phyloP scores from a whole-genome alignment of 2,113 vertebrate genomes.

The Scalopus aquaticus region DNA sequence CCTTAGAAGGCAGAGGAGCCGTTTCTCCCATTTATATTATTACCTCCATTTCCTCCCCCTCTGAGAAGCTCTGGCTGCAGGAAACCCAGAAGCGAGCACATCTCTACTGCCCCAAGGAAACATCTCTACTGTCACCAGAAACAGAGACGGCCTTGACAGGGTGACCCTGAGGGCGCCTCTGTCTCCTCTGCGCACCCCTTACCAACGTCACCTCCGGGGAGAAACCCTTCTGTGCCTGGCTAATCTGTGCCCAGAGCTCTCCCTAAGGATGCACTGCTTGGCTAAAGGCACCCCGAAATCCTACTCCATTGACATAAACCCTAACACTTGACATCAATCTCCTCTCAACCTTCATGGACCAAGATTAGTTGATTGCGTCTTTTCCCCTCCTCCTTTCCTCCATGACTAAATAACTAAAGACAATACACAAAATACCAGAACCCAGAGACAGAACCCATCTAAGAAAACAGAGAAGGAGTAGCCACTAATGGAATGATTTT shows the following conservation, averaged over 20 bases:
- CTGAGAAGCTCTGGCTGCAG: neutral
- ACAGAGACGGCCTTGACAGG: neutral
- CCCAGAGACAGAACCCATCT: neutral
- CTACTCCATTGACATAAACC: too few species aligned
- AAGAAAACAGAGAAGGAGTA: neutral
- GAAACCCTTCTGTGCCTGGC: neutral
- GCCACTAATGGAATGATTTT: neutral
- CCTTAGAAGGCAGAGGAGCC: neutral
- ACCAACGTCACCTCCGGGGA: rapidly evolving
- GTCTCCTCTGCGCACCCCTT: neutral
- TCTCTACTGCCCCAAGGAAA: neutral
- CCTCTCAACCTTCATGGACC: neutral
- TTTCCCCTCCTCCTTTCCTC: neutral
- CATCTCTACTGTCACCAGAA: neutral
- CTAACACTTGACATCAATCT: neutral
- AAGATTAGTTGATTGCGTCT: too few species aligned
- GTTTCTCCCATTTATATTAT: neutral
- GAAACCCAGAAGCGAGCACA: neutral
- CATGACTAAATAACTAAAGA: neutral
- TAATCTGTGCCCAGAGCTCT: neutral
- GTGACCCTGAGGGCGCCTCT: rapidly evolving
- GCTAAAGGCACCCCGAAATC: neutral
- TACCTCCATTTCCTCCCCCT: neutral
- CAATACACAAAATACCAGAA: neutral
- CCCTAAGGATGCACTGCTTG: neutral